Base-by-base conservation (phyloP, 2,888 invertebrate genomes). In the Drosophila macrospina region DNA sequence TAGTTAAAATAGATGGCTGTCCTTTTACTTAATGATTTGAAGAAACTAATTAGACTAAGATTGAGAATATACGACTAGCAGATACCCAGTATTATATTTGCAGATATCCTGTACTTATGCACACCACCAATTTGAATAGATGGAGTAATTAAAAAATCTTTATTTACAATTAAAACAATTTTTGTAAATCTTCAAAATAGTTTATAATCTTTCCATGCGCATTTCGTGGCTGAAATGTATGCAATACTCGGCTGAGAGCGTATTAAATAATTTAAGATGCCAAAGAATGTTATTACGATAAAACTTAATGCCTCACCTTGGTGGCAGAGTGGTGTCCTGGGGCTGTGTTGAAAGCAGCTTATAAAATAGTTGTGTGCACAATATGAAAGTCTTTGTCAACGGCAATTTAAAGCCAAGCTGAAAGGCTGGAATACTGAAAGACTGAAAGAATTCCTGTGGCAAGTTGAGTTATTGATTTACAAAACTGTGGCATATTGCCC, bases 401-500 rank as follows among this genome's bases (percentile, higher is more conserved):
- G 54, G 47, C 65, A 48, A 42, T 55, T 62, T 69, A 61, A 69
- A 45, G 45, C 15, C n/a, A 34, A 48, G 51, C 47, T 39, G 63
- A 52, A 41, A 41, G 11, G n/a, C 28, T n/a, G n/a, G n/a, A n/a
- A n/a, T n/a, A n/a, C 47, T 39, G 63, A 52, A 41, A 41, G 11
- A 11, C 28, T n/a, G 16, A 10, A 11, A 24, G 32, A 63, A 55
- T 63, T 62, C 16, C 55, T 55, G 45, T 20, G 24, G 20, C 30
- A 41, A 34, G 15, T 34, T 56, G 30, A 56, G 30, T 65, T 65
- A 73, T 64, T 64, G 73, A 73, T 71, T 70, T 65, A 48, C 41
- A 34, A 52, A 70, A 69, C 39, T 69, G 47, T 52, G 11, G 47
- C 39, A 30, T 36, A 47, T 41, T 37, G n/a, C 5, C 15, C 5